Percentiles rank a stretch among this genome's conserved stretches.
Evolutionary conservation across 2,888 invertebrate species (phyloP).

Genomic region (Dryocosmus kuriphilus): DNA sequence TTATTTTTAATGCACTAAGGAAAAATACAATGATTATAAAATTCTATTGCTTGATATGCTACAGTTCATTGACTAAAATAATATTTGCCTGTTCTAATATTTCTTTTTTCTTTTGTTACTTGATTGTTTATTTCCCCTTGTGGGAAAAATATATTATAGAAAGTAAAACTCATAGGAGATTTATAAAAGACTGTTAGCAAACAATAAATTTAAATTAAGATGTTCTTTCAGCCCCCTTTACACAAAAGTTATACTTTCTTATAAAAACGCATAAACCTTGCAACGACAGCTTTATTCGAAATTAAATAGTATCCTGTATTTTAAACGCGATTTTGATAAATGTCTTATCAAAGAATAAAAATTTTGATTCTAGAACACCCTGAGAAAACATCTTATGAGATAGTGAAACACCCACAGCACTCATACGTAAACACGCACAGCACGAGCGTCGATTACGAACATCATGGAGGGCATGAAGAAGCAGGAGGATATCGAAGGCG

Average conservation of each 20-base stretch:
- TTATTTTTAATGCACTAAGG: background rate
- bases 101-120: too few relatives aligned
- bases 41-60: too few relatives aligned
- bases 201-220: background rate
- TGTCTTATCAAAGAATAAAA: background rate
- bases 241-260: background rate
- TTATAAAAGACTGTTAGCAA: background rate
- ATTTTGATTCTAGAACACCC: constrained; percentile 79
- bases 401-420: constrained; percentile 91
- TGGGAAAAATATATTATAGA: too few relatives aligned
- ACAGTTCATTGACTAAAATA: too few relatives aligned
- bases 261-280: too few relatives aligned
- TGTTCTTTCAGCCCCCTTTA: background rate
- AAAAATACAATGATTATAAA: too few relatives aligned
- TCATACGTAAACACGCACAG: constrained; percentile 88
- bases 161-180: background rate
- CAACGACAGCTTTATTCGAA: too few relatives aligned
- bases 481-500: constrained; percentile 78
- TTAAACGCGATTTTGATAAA: background rate
- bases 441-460: constrained; percentile 82
- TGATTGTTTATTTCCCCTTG: too few relatives aligned
- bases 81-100: too few relatives aligned
- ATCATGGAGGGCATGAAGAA: constrained; percentile 75
- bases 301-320: background rate
- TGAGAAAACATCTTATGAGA: constrained; percentile 91